phyloP scores from a whole-genome alignment of 1,140 invertebrate genomes.

The Orius insidiosus region DNA sequence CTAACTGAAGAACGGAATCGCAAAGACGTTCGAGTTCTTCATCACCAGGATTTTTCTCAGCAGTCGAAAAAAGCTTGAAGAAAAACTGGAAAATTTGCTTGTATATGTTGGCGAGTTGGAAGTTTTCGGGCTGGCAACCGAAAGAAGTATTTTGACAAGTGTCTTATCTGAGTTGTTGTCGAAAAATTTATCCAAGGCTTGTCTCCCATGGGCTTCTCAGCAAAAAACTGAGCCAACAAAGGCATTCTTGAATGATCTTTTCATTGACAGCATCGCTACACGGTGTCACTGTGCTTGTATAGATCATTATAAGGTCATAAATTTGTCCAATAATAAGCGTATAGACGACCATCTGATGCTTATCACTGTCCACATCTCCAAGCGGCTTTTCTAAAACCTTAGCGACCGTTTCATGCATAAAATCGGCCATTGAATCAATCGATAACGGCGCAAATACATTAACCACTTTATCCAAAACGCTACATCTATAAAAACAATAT shows the following conservation, averaged over 20 bases:
- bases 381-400: constrained; percentile 34
- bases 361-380: constrained; percentile 40
- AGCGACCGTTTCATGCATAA: constrained; percentile 39
- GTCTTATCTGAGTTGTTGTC: constrained; percentile 28
- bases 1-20: constrained; percentile 44
- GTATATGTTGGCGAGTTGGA: constrained; percentile 44
- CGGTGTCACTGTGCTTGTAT: constrained; percentile 23
- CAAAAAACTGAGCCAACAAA: constrained; percentile 68
- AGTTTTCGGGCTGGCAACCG: constrained; percentile 45
- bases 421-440: constrained; percentile 54
- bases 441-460: constrained; percentile 52
- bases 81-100: constrained; percentile 64
- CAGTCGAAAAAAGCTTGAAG: constrained; percentile 56
- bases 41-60: constrained; percentile 32
- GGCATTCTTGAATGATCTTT: constrained; percentile 46
- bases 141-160: constrained; percentile 53
- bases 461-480: constrained; percentile 25
- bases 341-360: constrained; percentile 42
- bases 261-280: constrained; percentile 38
- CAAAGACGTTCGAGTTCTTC: constrained; percentile 50
- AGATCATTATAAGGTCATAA: constrained; percentile 48
- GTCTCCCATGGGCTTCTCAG: constrained; percentile 57
- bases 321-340: constrained; percentile 44
- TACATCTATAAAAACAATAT: constrained; percentile 1
- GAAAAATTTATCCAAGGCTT: constrained; percentile 69